A percentile compares a stretch with the other conserved stretches of the same genome.
Conservation (phyloP, 2,113 vertebrate genomes). For the Chaetops frenatus region DNA sequence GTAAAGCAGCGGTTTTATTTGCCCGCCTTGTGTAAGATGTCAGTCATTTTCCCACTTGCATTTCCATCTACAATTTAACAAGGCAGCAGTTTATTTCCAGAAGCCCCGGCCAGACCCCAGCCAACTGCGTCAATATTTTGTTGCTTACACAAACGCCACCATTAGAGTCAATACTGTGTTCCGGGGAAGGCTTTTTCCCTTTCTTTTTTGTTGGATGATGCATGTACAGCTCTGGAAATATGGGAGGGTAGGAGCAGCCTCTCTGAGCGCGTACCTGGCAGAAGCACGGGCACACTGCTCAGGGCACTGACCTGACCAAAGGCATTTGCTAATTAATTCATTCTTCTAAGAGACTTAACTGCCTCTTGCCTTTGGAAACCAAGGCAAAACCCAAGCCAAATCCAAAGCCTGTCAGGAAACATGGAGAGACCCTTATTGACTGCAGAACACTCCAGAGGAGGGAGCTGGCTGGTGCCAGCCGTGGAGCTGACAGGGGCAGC, state of each 20-base stretch:
- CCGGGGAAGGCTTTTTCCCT: slow-evolving; percentile 15
- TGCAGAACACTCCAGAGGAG: not conserved
- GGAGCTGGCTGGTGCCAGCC: not conserved
- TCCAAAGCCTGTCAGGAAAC: slow-evolving; percentile 11
- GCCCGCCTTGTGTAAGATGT: slow-evolving; percentile 63
- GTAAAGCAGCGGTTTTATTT: slow-evolving; percentile 62
- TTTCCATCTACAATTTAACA: slow-evolving; percentile 61
- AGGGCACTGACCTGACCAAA: slow-evolving; percentile 51
- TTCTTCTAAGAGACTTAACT: slow-evolving; percentile 52
- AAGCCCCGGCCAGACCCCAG: slow-evolving; percentile 36
- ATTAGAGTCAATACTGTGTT: slow-evolving; percentile 24
- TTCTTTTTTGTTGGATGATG: slow-evolving; percentile 14
- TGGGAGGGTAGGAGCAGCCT: not conserved
- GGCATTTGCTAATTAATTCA: slow-evolving; percentile 57
- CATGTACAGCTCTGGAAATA: not conserved
- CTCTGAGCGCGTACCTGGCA: not conserved
- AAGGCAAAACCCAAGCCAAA: slow-evolving; percentile 13
- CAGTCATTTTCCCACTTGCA: slow-evolving; percentile 61
- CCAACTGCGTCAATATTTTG: slow-evolving; percentile 71
- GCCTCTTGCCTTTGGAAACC: slow-evolving; percentile 50
- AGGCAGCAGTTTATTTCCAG: slow-evolving; percentile 72
- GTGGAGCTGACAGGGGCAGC: fast-evolving
- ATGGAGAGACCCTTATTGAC: not conserved
- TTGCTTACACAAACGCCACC: slow-evolving; percentile 56
- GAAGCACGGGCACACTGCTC: not conserved